These are phyloP conservation scores for Rhopilema esculentum DNA, from an alignment of 30 jellyfish, hydroid and myxozoan species.

Conservation along the genomic window DNA sequence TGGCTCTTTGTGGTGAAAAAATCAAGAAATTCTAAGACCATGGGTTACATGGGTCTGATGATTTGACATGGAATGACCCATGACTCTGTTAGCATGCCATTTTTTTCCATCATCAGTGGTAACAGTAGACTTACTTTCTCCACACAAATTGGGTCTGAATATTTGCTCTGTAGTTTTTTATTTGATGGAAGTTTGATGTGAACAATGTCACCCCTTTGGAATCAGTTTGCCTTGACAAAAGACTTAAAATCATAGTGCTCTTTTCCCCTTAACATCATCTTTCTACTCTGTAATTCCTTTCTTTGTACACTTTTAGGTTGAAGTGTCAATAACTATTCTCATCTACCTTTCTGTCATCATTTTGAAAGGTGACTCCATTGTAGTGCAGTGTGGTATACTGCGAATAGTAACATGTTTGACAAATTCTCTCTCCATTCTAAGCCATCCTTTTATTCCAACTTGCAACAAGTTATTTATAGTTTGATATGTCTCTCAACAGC, in stretches of 20 bases:
- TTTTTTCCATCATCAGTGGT: slow-evolving; percentile 22
- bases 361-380: slow-evolving; percentile 1
- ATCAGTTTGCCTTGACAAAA: slow-evolving; percentile 10
- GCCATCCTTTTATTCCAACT: slow-evolving; percentile 14
- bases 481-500: slow-evolving; percentile 17
- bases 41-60: too few species aligned
- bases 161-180: slow-evolving; percentile 33
- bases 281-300: background rate
- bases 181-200: slow-evolving; percentile 39
- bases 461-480: slow-evolving; percentile 17
- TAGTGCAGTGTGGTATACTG: slow-evolving; percentile 3
- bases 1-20: too few species aligned
- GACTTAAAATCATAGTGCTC: slow-evolving; percentile 26
- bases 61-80: too few species aligned
- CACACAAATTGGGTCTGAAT: slow-evolving; percentile 27
- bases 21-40: too few species aligned
- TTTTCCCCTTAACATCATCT: background rate
- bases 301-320: slow-evolving; percentile 9
- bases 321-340: slow-evolving; percentile 7
- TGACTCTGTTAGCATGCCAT: slow-evolving; percentile 26
- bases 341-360: slow-evolving; percentile 24
- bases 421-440: background rate
- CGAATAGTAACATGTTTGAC: background rate
- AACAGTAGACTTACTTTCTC: slow-evolving; percentile 23
- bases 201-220: slow-evolving; percentile 32